Percentiles rank a stretch among this genome's conserved stretches.
These are phyloP conservation scores for Eupithecia vulgata DNA, from an alignment of 2,888 invertebrate genomes.

Conservation along the genomic window DNA sequence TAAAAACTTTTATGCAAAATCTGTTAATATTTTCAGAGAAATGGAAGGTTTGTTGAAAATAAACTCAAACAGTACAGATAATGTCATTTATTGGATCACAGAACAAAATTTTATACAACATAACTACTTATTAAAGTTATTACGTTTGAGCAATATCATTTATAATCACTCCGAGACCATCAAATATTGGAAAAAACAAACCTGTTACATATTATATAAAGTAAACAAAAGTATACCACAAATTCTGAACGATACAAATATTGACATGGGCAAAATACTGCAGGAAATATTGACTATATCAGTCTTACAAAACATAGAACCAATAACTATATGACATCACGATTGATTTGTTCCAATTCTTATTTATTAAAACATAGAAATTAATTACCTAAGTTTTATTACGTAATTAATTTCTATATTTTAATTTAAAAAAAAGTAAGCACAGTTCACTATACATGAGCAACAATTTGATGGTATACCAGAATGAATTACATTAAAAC, in stretches of 20 bases:
- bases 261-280: background rate
- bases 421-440: too few relatives aligned
- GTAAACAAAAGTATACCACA: slow-evolving; percentile 7
- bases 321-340: background rate
- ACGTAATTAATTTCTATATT: too few relatives aligned
- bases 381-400: background rate
- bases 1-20: background rate
- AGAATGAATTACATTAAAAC: background rate
- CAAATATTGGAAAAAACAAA: slow-evolving; percentile 42
- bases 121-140: slow-evolving; percentile 75
- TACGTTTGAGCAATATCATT: slow-evolving; percentile 80
- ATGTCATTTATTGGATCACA: slow-evolving; percentile 77
- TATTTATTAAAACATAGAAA: background rate
- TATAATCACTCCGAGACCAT: slow-evolving; percentile 62
- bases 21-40: background rate
- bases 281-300: slow-evolving; percentile 7
- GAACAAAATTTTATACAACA: slow-evolving; percentile 78
- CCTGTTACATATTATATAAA: background rate
- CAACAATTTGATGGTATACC: background rate
- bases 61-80: slow-evolving; percentile 59
- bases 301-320: slow-evolving; percentile 13
- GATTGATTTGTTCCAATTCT: background rate
- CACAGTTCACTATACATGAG: background rate
- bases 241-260: background rate
- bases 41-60: background rate